Conservation (phyloP, 2,797 vertebrate species). For the Enteromius fasciolatus region DNA sequence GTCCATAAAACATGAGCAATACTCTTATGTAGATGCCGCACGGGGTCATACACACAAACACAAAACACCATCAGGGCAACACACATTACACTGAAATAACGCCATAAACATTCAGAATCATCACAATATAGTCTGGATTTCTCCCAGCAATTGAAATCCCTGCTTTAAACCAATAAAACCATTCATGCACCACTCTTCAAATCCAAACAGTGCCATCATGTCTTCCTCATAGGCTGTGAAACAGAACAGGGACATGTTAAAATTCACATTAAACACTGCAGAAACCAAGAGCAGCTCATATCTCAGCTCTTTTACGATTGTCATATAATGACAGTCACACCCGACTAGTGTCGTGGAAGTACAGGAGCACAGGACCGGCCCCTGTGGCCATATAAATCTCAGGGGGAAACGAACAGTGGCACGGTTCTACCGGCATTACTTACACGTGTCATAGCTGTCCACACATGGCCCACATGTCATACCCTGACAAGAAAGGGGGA, state of each 20-base stretch:
- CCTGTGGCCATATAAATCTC: conserved; percentile 59
- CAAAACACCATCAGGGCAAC: conserved; percentile 49
- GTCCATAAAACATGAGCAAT: neutral
- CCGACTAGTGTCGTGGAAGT: conserved; percentile 60
- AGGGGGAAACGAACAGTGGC: conserved; percentile 45
- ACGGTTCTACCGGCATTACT: conserved; percentile 49
- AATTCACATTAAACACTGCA: conserved; percentile 56
- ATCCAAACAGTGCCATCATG: conserved; percentile 55
- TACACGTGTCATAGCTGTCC: conserved; percentile 54
- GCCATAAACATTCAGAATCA: conserved; percentile 12
- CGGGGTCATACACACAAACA: neutral
- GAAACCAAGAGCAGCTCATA: conserved; percentile 57
- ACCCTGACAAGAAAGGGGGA: conserved; percentile 36
- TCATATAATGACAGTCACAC: conserved; percentile 66
- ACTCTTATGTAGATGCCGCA: neutral
- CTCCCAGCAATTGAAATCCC: conserved; percentile 47
- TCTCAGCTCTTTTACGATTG: conserved; percentile 65
- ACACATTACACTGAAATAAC: conserved; percentile 44
- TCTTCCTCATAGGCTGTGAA: conserved; percentile 45
- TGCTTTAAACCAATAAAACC: conserved; percentile 47
- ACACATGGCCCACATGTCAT: conserved; percentile 54
- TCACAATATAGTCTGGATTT: conserved; percentile 44
- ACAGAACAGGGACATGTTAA: conserved; percentile 45
- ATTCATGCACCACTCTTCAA: conserved; percentile 38
- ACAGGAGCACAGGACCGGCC: conserved; percentile 54